These are phyloP conservation scores for Hyles lineata DNA, from an alignment of 2,888 invertebrate species.

Conservation along the genomic window DNA sequence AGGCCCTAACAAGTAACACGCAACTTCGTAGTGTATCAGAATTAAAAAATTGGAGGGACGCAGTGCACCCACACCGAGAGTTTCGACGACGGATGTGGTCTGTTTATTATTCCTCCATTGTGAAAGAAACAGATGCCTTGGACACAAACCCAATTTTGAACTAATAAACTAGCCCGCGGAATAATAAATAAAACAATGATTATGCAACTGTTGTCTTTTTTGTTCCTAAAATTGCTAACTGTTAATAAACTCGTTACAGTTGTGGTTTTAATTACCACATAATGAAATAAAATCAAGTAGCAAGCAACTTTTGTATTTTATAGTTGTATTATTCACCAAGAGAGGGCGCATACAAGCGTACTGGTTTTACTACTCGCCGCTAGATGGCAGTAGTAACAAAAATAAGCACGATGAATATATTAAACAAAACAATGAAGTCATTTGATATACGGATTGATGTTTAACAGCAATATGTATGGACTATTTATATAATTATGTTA, in stretches of 20 bases:
- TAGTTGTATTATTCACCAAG: conserved; percentile 36
- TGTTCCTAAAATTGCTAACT: not conserved
- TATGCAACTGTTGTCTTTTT: conserved; percentile 20
- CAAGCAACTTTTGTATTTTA: not conserved
- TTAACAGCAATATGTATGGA: not conserved
- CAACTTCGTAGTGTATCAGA: conserved; percentile 35
- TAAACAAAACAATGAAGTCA: conserved; percentile 17
- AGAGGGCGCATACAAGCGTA: conserved; percentile 43
- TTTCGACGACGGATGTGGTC: conserved; percentile 52
- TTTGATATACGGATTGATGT: conserved; percentile 1
- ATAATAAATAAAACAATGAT: conserved; percentile 2
- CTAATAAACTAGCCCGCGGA: conserved; percentile 10
- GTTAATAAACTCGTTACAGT: not conserved
- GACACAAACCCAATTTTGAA: conserved; percentile 23
- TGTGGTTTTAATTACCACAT: not conserved
- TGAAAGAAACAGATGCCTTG: conserved; percentile 22
- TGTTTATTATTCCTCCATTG: conserved; percentile 50
- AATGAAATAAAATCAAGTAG: not conserved
- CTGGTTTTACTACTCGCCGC: conserved; percentile 16
- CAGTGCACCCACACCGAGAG: conserved; percentile 45
- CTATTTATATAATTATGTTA: conserved; percentile 21
- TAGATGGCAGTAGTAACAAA: conserved; percentile 28
- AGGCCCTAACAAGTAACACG: conserved; percentile 32
- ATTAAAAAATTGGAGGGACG: conserved; percentile 57
- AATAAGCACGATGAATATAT: not conserved